Percentiles rank a stretch among this genome's conserved stretches.
Evolutionary conservation across 1,140 invertebrate species (phyloP).

Genomic region (Drosophila bocqueti): DNA sequence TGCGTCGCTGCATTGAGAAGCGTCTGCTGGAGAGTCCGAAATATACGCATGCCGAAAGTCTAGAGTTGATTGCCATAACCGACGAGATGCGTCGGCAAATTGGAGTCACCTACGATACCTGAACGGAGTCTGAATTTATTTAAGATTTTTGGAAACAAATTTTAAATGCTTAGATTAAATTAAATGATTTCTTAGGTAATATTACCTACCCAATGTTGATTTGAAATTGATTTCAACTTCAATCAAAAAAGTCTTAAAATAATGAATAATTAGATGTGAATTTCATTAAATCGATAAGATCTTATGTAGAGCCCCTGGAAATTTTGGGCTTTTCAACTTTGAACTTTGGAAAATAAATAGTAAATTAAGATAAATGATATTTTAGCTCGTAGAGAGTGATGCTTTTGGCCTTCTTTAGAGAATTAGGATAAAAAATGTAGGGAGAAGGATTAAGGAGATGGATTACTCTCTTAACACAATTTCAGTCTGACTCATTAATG

Average conservation of each 20-base stretch:
- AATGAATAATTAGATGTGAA: not conserved
- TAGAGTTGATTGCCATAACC: slow-evolving; percentile 87
- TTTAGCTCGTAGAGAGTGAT: no score
- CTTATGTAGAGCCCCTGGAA: not conserved
- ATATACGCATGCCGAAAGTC: slow-evolving; percentile 87
- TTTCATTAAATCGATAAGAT: not conserved
- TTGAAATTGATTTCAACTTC: not conserved
- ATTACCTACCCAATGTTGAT: no score
- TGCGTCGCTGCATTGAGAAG: slow-evolving; percentile 88
- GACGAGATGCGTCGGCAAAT: slow-evolving; percentile 88
- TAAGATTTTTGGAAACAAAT: not conserved
- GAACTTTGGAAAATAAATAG: no score
- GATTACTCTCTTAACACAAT: not conserved
- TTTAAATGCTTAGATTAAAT: not conserved
- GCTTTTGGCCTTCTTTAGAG: no score
- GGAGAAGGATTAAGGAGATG: not conserved
- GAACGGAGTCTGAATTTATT: not conserved
- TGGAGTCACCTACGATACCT: slow-evolving; percentile 86
- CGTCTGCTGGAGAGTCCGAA: slow-evolving; percentile 88
- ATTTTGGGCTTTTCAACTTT: no score
- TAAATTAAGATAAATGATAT: no score
- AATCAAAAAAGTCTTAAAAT: not conserved
- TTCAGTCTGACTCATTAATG: no score
- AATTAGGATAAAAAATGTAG: no score
- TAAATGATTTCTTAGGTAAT: not conserved